Evolutionary conservation across 2,888 invertebrate species (phyloP), one percentile per base, ranked within the genome.

Genomic region (Eretmocerus hayati): DNA sequence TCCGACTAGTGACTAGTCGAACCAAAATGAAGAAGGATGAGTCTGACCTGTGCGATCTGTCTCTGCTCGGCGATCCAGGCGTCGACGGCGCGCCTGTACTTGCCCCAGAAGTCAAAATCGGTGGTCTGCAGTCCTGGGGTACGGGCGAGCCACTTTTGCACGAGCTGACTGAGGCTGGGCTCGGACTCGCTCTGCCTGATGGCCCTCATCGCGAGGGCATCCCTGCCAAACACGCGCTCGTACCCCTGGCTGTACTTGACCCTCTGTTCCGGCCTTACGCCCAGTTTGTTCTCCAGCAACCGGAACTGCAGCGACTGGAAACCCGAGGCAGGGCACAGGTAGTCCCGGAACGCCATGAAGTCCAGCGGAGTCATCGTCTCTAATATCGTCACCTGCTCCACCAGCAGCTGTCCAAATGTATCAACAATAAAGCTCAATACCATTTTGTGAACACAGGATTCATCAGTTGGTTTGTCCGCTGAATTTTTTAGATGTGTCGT

Each of bases 301-400:
- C 99, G 83, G 72, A 99, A 99, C 72, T 99, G 93, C 31, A 95
- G 73, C 63, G 95, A 96, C 69, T 99, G 99, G 70, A 99, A 99
- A 1, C 99, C 99, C 0, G 97, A 97, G 0, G 97, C 95, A 0
- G 97, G 91, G 11, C 90, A 85, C 31, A 99, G 75, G 66, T 91
- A 91, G 57, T 87, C 82, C 40, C 97, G 82, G 72, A 99, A 99
- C 64, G 96, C 96, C 86, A 99, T 90, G 66, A 99, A 99, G 73
- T 99, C 99, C 50, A 96, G 73, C 0, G 99, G 96, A 0, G 96
- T 95, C 99, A 99, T 99, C 0, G 97, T 97, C 74, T 99, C 99
- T 58, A 99, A 74, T 58, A 99, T 94, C 75, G 89, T 87, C 35
- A 99, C 93, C 76, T 99, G 97, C 66, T 99, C 97, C 32, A 91